Conservation (phyloP, 2,797 vertebrate species). For the Podargus strigoides region DNA sequence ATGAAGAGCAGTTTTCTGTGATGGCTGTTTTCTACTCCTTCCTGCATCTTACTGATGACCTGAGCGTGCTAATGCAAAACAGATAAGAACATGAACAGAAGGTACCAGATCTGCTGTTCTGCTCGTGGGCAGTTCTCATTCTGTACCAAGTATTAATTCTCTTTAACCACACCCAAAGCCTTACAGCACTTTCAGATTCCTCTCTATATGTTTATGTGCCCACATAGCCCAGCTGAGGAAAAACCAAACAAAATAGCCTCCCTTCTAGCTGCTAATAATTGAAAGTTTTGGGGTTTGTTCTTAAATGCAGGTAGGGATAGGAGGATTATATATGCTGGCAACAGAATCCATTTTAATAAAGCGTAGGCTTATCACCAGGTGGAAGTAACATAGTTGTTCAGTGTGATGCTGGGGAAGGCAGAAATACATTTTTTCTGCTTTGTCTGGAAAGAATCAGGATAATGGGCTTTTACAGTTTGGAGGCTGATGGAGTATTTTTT, state of each 20-base stretch:
- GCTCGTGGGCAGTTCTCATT: fast-evolving
- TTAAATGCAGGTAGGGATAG: background rate
- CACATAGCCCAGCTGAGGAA: fast-evolving
- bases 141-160: background rate
- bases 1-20: background rate
- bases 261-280: background rate
- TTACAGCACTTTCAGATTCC: background rate
- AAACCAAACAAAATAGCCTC: background rate
- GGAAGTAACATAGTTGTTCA: background rate
- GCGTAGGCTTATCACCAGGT: background rate
- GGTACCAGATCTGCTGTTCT: background rate
- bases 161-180: background rate
- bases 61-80: background rate
- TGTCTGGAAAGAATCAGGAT: background rate
- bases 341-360: background rate
- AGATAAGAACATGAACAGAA: background rate
- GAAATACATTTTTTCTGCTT: background rate
- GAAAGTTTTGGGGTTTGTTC: background rate
- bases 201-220: background rate
- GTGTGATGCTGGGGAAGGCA: background rate
- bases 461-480: background rate
- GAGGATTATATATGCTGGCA: background rate
- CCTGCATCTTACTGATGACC: background rate
- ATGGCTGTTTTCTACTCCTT: background rate
- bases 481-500: background rate